These are phyloP conservation scores for Ambastaia sidthimunki DNA, from an alignment of 2,797 vertebrate species.

Conservation along the genomic window DNA sequence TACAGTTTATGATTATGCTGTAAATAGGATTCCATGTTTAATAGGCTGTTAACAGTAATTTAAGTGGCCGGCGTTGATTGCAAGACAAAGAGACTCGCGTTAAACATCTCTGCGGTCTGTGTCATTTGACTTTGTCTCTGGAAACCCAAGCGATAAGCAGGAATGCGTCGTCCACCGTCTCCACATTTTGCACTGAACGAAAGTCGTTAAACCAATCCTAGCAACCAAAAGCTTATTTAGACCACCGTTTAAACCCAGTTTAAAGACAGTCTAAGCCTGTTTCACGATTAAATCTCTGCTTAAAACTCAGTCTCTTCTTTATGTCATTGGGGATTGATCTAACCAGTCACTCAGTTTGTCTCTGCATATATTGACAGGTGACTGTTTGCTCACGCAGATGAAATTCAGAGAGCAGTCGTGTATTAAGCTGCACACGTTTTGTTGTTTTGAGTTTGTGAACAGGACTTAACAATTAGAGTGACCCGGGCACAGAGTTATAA, in stretches of 20 bases:
- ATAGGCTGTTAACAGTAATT: slow-evolving; percentile 16
- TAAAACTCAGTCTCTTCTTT: slow-evolving; percentile 30
- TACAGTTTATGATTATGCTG: neutral
- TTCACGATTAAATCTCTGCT: slow-evolving; percentile 22
- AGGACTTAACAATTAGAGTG: no score
- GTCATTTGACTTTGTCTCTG: neutral
- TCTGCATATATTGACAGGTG: slow-evolving; percentile 25
- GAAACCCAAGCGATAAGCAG: neutral
- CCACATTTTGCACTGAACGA: slow-evolving; percentile 2
- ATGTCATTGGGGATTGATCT: slow-evolving; percentile 51
- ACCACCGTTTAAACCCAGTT: slow-evolving; percentile 18
- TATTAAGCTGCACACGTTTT: slow-evolving; percentile 5
- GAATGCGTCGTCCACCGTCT: neutral
- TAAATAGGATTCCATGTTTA: slow-evolving; percentile 17
- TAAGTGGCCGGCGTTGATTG: neutral
- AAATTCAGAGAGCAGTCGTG: neutral
- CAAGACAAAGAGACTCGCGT: neutral
- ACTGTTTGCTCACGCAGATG: slow-evolving; percentile 19
- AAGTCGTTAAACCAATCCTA: slow-evolving; percentile 23
- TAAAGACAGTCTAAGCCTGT: slow-evolving; percentile 6
- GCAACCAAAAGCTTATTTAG: slow-evolving; percentile 25
- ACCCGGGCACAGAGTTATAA: no score
- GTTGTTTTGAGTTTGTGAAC: no score
- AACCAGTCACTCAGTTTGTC: slow-evolving; percentile 31
- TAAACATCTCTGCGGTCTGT: neutral